Evolutionary conservation across 2,888 invertebrate species (phyloP), one percentile per base, ranked within the genome.

Genomic region (Chydorus sphaericus): DNA sequence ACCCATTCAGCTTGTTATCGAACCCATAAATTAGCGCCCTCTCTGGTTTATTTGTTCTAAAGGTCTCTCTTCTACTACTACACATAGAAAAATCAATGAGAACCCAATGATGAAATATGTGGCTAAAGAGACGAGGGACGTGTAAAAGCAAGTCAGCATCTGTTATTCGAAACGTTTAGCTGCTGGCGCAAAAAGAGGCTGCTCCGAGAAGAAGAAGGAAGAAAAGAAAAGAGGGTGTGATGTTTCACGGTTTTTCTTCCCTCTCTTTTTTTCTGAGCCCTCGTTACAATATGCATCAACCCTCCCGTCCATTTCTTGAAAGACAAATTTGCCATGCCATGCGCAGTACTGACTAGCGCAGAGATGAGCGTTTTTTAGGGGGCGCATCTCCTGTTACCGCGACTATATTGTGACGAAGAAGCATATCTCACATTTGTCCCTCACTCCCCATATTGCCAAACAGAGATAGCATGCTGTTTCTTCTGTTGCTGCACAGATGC

Each of bases 191-290:
- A 44, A 44, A 23, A 10, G 44, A 7, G 23, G 36, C 6, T 26
- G 26, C 28, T 23, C 4, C 14, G 44, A 14, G 4, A 23, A 28
- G 14, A 28, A 28, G 44, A 16, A 28, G 44, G 44, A 18, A 39
- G 16, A 37, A 37, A 37, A 33, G n/a, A 20, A 28, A 44, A n/a
- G 28, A 20, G 18, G 26, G 44, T 44, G 44, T 44, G 44, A 44
- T 44, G 44, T 44, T 44, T 44, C 44, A 44, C 44, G 44, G 44
- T 44, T 44, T 38, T 44, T 44, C 44, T 44, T 5, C 23, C 4
- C 10, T 18, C 10, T 44, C 23, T 44, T 10, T 10, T 39, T 5
- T 28, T 8, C 23, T 6, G 11, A n/a, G 23, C 44, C 28, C 44
- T 44, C 44, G 44, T 44, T 44, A 44, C 26, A 11, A 44, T 44